Evolutionary conservation across 2,113 vertebrate genomes (phyloP).

Genomic region (Carassius carassius): DNA sequence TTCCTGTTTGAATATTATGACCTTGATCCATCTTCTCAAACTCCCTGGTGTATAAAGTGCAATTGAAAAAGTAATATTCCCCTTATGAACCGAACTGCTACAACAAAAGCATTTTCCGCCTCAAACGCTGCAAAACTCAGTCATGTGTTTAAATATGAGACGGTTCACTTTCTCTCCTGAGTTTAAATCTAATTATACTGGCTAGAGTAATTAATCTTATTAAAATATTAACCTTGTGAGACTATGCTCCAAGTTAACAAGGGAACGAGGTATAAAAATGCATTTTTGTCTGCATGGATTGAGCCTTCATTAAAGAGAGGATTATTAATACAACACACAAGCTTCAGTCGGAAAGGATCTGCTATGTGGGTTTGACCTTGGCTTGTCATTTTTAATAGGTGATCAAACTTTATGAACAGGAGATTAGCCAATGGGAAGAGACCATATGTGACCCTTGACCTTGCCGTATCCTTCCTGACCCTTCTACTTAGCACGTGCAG

Average conservation of each 20-base stretch:
- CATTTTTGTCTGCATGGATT: background rate
- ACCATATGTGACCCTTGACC: slow-evolving; percentile 72
- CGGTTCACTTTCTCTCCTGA: slow-evolving; percentile 4
- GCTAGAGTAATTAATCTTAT: slow-evolving; percentile 46
- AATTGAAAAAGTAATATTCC: background rate
- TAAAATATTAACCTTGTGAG: slow-evolving; percentile 48
- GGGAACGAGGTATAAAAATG: background rate
- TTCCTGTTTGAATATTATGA: background rate
- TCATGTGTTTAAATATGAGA: slow-evolving; percentile 14
- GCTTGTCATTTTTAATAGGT: slow-evolving; percentile 57
- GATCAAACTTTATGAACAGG: slow-evolving; percentile 58
- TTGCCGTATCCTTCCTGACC: slow-evolving; percentile 52
- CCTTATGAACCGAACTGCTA: background rate
- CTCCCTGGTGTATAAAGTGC: background rate
- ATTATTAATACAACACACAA: background rate
- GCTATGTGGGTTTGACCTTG: slow-evolving; percentile 35
- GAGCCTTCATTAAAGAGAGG: background rate
- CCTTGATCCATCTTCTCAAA: slow-evolving; percentile 1
- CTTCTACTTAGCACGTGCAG: slow-evolving; percentile 26
- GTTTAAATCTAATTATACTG: slow-evolving; percentile 35
- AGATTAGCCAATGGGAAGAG: slow-evolving; percentile 26
- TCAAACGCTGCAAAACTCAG: background rate
- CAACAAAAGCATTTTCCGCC: background rate
- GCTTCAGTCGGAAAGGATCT: background rate
- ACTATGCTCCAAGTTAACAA: background rate